Base-by-base conservation (phyloP, 2,113 vertebrate species). In the Lepisosteus oculatus region DNA sequence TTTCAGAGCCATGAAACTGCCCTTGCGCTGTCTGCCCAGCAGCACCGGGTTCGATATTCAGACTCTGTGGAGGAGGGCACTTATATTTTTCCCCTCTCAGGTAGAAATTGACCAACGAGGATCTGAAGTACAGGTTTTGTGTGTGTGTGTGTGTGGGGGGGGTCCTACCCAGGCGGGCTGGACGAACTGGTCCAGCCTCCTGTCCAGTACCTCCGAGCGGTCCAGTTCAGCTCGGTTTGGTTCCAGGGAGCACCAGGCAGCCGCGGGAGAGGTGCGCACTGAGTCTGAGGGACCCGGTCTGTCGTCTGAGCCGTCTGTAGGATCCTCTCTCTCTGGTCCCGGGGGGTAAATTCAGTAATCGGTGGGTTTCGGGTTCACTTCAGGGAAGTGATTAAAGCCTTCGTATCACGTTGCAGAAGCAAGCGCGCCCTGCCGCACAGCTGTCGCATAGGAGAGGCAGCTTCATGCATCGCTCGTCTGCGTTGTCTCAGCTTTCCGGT, bases 31-130 rank as follows among this genome's bases (percentile, higher is more conserved):
- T 78, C 78, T 57, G 89, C 80, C 14, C 94, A 90, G 76, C 92
- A 92, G 1, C 95, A 98, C 74, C 83, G 92, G 61, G 73, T 98
- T 80, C 87, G 96, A 11, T 93, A 90, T 55, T 98, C 97, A 72
- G 90, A 95, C 76, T 84, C 87, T 3, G 88, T 98, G 14, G 86
- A 94, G 82, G 65, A 64, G 6, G 94, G 93, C 79, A 82, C 91
- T 0, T 84, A 97, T 67, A 94, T 98, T 81, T 99, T 96, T 75
- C 93, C 96, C 72, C 78, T 91, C 67, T 96, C 96, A 85, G 96
- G 97, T 96, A 92, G 14, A 61, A 3, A 8, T 29, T 29, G 29
- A 29, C 29, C 29, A 29, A 29, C 29, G 2, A 29, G 29, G 29
- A 29, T 29, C 29, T 29, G 29, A 29, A 29, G 29, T 29, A 29